Percentiles rank a stretch among this genome's conserved stretches.
phyloP scores from a whole-genome alignment of 2,113 vertebrate genomes.

The Crotophaga sulcirostris region DNA sequence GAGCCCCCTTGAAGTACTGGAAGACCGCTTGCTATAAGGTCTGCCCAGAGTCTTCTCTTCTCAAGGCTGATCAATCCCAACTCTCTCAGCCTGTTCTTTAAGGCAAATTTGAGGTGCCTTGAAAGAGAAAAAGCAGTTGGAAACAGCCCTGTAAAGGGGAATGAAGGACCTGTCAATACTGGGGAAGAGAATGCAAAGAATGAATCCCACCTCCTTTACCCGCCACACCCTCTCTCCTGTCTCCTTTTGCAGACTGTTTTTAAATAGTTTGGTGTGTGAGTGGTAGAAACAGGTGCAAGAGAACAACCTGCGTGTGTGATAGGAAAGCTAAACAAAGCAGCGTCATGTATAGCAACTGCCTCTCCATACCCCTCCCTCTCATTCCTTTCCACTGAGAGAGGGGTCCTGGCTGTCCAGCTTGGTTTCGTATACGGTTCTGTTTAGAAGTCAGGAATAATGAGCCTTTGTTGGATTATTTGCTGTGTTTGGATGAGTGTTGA shows the following conservation, averaged over 20 bases:
- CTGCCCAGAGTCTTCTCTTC: too few species aligned
- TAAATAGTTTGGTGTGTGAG: slow-evolving; percentile 27
- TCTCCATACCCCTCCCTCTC: not conserved
- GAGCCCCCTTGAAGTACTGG: too few species aligned
- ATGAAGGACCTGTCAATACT: not conserved
- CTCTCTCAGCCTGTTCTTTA: not conserved
- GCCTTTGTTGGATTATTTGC: not conserved
- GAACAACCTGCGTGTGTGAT: not conserved
- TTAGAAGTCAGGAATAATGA: not conserved
- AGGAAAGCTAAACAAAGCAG: not conserved
- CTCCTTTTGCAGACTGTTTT: not conserved
- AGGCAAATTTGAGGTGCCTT: not conserved
- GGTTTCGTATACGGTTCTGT: not conserved
- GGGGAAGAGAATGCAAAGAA: not conserved
- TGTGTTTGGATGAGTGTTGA: not conserved
- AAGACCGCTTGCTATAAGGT: too few species aligned
- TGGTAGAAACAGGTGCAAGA: slow-evolving; percentile 15
- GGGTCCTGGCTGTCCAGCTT: not conserved
- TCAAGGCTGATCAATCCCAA: too few species aligned
- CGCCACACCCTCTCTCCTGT: not conserved
- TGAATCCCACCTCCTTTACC: not conserved
- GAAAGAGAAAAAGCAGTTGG: not conserved
- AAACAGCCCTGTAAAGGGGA: not conserved
- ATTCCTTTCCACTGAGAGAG: not conserved
- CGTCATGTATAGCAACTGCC: not conserved